Conservation (phyloP, 2,797 vertebrate species). For the Microtus californicus region DNA sequence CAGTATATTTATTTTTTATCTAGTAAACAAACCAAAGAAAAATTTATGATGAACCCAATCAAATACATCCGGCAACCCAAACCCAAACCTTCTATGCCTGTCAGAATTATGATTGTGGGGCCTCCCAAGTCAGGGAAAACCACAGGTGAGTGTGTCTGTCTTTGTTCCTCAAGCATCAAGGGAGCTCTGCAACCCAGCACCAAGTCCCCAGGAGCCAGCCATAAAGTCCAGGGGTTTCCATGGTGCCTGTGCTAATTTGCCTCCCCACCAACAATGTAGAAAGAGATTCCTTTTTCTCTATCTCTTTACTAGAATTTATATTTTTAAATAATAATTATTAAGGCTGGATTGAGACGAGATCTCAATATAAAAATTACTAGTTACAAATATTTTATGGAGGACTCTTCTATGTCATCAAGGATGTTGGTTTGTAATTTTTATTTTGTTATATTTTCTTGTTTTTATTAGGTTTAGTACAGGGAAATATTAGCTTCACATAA, state of each 20-base stretch:
- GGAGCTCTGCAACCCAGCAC: neutral
- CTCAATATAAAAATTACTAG: neutral
- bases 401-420: neutral
- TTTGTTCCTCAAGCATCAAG: neutral
- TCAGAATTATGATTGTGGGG: constrained; percentile 93
- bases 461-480: neutral
- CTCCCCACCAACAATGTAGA: neutral
- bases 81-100: constrained; percentile 89
- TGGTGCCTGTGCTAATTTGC: neutral
- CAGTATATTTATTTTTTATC: constrained; percentile 96
- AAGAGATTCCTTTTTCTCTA: neutral
- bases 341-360: neutral
- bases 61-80: constrained; percentile 94
- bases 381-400: neutral
- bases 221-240: neutral
- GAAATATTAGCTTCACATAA: neutral
- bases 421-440: neutral
- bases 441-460: neutral
- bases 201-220: neutral
- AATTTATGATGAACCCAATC: constrained; percentile 94
- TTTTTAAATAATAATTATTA: neutral
- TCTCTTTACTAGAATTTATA: neutral
- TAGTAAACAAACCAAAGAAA: constrained; percentile 92
- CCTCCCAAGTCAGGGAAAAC: constrained; percentile 98
- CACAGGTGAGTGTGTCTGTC: constrained; percentile 88